These are phyloP conservation scores for Monochamus saltuarius DNA, from an alignment of 1,140 invertebrate species.

Conservation along the genomic window DNA sequence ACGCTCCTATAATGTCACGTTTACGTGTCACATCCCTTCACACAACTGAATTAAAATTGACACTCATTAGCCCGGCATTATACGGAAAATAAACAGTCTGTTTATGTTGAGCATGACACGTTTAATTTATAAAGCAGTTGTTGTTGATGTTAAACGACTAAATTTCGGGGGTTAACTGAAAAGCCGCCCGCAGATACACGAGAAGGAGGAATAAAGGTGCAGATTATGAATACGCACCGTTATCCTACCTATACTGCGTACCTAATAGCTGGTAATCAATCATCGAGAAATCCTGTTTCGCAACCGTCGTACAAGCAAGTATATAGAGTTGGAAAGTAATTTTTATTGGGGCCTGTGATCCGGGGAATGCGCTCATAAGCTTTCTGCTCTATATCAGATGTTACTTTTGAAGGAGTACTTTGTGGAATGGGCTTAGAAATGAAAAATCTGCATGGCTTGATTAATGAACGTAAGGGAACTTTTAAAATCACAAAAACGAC, in stretches of 20 bases:
- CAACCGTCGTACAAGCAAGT: too few relatives aligned
- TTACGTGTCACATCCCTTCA: constrained; percentile 7
- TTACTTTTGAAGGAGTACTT: too few relatives aligned
- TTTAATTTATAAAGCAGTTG: constrained; percentile 30
- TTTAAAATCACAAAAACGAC: too few relatives aligned
- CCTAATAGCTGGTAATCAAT: constrained; percentile 29
- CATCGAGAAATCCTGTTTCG: constrained; percentile 25
- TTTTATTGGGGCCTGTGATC: too few relatives aligned
- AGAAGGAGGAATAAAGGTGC: constrained; percentile 31
- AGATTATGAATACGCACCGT: constrained; percentile 35
- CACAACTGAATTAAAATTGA: constrained; percentile 14
- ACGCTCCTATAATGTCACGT: too few relatives aligned
- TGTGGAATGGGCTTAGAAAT: too few relatives aligned
- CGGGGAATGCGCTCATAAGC: too few relatives aligned
- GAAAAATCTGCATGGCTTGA: too few relatives aligned
- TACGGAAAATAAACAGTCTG: background rate
- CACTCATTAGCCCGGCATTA: background rate
- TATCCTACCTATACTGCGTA: constrained; percentile 28
- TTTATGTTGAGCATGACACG: constrained; percentile 2
- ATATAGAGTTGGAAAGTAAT: too few relatives aligned
- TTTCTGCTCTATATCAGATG: too few relatives aligned
- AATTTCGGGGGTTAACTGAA: constrained; percentile 24
- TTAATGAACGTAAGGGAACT: too few relatives aligned
- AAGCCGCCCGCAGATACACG: constrained; percentile 28
- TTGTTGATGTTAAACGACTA: constrained; percentile 32